Evolutionary conservation across 2,113 vertebrate species (phyloP), one percentile per base, ranked within the genome.

Genomic region (Callithrix jacchus): DNA sequence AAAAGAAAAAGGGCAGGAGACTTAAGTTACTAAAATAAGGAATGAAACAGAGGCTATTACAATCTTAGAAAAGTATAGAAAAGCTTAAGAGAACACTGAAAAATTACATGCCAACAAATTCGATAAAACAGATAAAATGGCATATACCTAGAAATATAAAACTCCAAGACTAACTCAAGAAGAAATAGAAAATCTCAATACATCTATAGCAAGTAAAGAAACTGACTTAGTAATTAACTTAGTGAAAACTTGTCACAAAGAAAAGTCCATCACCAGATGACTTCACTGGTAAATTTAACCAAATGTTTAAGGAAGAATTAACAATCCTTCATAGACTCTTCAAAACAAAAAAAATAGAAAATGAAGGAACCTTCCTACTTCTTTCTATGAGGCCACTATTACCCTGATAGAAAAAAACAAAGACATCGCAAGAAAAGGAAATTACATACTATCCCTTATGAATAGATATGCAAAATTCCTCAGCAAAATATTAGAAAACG

Each of bases 221-320:
- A 56, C 1, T 56, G 71, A 87, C 32, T 91, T 91, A 42, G 42
- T 52, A 83, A 83, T 77, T 52, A 87, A 85, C 35, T 74, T 89
- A 68, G 14, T 79, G 64, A 52, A 83, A 47, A 25, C 2, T 32
- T 85, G 40, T 45, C 64, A 45, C 6, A 89, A 94, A 87, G 49
- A 49, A 95, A 97, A 86, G 23, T n/a, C 23, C n/a, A 90, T 68
- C 23, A 89, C 35, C 54, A 71, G 42, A 89, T 61, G 35, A 35
- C 61, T 56, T 87, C 42, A 21, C 49, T 64, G 8, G 35, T 84
- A 16, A 93, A 66, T 88, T 86, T 88, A 49, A 89, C n/a, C 90
- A 95, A 89, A 82, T 86, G 42, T 82, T 94, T 87, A 40, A 92
- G 92, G 80, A 89, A 80, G 13, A 93, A 64, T 54, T 80, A 95